Conservation (phyloP, 2,113 vertebrate species). For the Brevimyrus niger region DNA sequence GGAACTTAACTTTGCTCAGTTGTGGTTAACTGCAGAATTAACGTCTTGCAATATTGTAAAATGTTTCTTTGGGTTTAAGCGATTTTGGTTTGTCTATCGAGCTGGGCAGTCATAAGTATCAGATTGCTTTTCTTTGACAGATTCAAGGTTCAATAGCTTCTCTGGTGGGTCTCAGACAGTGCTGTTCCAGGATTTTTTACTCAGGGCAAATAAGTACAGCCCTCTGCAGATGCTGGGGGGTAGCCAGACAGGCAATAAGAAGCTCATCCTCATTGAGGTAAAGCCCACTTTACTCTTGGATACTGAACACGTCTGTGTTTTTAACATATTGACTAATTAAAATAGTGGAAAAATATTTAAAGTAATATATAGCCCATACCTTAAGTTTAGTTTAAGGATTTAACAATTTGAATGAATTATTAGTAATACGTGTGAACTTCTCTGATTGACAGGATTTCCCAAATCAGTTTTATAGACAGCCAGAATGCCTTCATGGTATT, state of each 20-base stretch:
- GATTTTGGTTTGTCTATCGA: neutral
- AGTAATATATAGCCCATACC: neutral
- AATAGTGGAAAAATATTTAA: neutral
- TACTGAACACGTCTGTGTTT: neutral
- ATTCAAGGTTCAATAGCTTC: conserved; percentile 56
- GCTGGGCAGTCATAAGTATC: neutral
- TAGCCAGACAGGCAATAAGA: conserved; percentile 53
- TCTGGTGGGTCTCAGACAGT: conserved; percentile 66
- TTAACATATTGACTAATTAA: neutral
- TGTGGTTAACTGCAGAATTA: neutral
- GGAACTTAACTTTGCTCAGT: neutral
- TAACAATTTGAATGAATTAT: neutral
- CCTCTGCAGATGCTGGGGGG: conserved; percentile 81
- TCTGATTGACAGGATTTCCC: conserved; percentile 75
- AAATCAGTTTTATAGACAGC: conserved; percentile 88
- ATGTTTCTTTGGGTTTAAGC: neutral
- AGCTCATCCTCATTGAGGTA: conserved; percentile 89
- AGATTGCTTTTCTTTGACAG: conserved; percentile 40
- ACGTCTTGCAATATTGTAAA: neutral
- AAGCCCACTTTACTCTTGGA: neutral
- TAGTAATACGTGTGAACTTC: neutral
- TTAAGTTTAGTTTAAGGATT: neutral
- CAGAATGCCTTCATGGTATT: conserved; percentile 71
- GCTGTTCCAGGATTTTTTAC: conserved; percentile 84
- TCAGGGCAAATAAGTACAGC: conserved; percentile 88